Base-by-base conservation (phyloP, 2,888 invertebrate genomes). In the Trilocha varians region DNA sequence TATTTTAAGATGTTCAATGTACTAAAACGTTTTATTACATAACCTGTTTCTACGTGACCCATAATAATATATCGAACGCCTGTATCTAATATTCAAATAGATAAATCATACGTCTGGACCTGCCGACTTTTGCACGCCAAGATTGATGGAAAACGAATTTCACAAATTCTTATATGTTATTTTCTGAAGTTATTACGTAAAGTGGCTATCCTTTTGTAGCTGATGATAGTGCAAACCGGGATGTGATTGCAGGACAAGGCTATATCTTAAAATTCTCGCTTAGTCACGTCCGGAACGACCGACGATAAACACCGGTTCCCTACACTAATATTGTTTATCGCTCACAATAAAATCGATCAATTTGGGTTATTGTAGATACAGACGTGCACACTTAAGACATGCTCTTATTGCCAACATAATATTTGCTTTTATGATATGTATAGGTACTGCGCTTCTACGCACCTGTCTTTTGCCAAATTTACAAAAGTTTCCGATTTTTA, bases 41-140 rank as follows among this genome's bases (percentile, higher is more conserved):
- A 52, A 55, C 52, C 55, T 54, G 53, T 45, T 57, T 9, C 25
- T 25, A 2, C 54, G 57, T 58, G 65, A 63, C 66, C 62, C 59
- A 65, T 57, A 66, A 66, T n/a, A n/a, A n/a, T n/a, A n/a, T n/a
- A 50, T 46, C 52, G 51, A 49, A 47, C 48, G 48, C 57, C 59
- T 56, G 50, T 54, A 61, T 67, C 70, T 77, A 76, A 78, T 78
- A 78, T 77, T 74, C 75, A 77, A 74, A 78, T 72, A 78, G 74
- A 78, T 79, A 78, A 78, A 79, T 79, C 77, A 78, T 73, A 59
- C 59, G 65, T 65, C 69, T 67, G 60, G 58, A 59, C 57, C 61
- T 61, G 61, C 57, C 56, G 62, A 65, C 70, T 72, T 76, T 73
- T 78, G n/a, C 72, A 67, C 70, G 65, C 59, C 59, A 75, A 74